Evolutionary conservation across 2,888 invertebrate genomes (phyloP).

Genomic region (Apamea crenata): DNA sequence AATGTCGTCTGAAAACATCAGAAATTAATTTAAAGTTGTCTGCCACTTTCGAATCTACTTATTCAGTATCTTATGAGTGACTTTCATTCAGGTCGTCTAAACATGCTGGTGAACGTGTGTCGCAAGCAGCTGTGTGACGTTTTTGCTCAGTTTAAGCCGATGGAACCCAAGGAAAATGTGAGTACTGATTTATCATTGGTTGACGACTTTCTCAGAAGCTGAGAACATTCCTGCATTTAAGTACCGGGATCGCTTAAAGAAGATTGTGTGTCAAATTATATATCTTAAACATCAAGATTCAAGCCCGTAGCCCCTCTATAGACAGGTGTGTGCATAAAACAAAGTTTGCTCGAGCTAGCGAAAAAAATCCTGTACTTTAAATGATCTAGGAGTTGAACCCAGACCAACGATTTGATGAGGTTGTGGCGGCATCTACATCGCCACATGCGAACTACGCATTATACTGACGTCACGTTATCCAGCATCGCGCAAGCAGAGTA

Average conservation of each 20-base stretch:
- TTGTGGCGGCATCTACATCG: neutral
- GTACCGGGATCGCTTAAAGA: neutral
- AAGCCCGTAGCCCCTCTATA: neutral
- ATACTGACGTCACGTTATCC: too few relatives aligned
- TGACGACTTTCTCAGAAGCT: neutral
- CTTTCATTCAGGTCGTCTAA: constrained; percentile 92
- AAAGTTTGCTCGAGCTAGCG: neutral
- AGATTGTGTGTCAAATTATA: neutral
- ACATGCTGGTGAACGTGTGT: constrained; percentile 97
- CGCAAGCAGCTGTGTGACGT: constrained; percentile 97
- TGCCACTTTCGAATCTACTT: neutral
- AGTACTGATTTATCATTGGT: constrained; percentile 7
- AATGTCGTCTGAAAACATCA: neutral
- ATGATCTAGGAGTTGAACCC: neutral
- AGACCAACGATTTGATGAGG: neutral
- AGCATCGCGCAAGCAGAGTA: too few relatives aligned
- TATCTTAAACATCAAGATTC: neutral
- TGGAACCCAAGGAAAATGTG: constrained; percentile 93
- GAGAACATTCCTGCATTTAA: neutral
- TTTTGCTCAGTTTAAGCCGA: constrained; percentile 97
- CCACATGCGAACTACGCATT: neutral
- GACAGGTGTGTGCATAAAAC: neutral
- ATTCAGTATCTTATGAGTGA: neutral
- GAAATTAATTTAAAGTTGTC: neutral
- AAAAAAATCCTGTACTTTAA: neutral